Base-by-base conservation (phyloP, 2,113 vertebrate genomes). In the Euleptes europaea region DNA sequence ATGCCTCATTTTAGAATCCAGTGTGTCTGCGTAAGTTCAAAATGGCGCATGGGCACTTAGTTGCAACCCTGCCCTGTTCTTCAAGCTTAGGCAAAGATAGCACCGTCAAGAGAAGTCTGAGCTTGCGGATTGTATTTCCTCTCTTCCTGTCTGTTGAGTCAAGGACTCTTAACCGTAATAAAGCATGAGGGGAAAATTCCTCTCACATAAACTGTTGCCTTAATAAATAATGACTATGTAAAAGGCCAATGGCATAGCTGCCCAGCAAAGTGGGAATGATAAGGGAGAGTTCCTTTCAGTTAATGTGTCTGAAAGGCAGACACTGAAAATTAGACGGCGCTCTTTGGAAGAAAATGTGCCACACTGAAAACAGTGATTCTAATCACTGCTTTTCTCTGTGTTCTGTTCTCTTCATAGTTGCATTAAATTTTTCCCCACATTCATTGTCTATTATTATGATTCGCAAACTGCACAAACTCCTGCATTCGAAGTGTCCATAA, bases 131-230 rank as follows among this genome's bases (percentile, higher is more conserved):
- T 75, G 60, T 75, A 74, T 81, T 74, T 88, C 78, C 14, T 26
- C 63, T 86, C 86, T 77, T 69, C 77, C 40, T 79, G 65, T 26
- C 0, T 47, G 54, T 79, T 73, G 67, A 23, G 44, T 85, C 73
- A 82, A 44, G 70, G 42, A 74, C 63, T 76, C 65, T 79, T 78
- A 44, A 63, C 19, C 26, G 10, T 49, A 60, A 78, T 85, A 82
- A 57, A 12, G 81, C 47, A 28, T 21, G 84, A 77, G 60, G 82
- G 28, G 63, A 85, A 71, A 88, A 84, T 4, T 85, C 42, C 81
- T 57, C 9, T 42, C 77, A 84, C 0, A 0, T 42, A 74, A 76
- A 65, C 15, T 71, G 77, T 14, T 63, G 63, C 42, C 86, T 1
- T 0, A 38, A 40, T 19, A 91, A 74, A 49, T 83, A 80, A 84